Evolutionary conservation across 2,797 vertebrate species (phyloP).

Genomic region (Trematomus bernacchii): DNA sequence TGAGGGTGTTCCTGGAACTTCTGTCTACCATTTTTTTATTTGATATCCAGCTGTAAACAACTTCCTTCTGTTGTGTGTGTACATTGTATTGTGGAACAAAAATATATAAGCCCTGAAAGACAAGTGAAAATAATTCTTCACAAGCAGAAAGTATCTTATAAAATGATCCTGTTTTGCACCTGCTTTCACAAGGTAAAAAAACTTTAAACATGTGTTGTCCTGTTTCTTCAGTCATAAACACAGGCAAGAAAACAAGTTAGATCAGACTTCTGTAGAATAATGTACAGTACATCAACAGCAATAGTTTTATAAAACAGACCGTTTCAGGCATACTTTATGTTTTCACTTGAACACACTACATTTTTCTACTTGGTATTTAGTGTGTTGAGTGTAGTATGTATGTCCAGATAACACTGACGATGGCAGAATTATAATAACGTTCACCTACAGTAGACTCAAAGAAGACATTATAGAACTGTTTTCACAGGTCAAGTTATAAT

Average conservation of each 20-base stretch:
- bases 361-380: not conserved
- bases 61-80: not conserved
- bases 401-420: too few relatives aligned
- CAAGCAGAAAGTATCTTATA: too few relatives aligned
- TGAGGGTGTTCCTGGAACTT: not conserved
- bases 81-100: not conserved
- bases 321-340: too few relatives aligned
- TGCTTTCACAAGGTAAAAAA: too few relatives aligned
- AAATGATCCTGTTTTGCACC: too few relatives aligned
- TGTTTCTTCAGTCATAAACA: too few relatives aligned
- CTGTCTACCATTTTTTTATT: not conserved
- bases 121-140: too few relatives aligned
- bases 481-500: not conserved
- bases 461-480: not conserved
- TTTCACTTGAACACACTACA: not conserved
- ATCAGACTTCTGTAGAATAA: too few relatives aligned
- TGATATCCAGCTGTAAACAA: not conserved
- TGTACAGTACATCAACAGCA: too few relatives aligned
- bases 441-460: not conserved
- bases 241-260: too few relatives aligned
- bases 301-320: too few relatives aligned
- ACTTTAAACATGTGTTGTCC: too few relatives aligned
- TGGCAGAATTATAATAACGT: not conserved
- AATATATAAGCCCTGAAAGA: not conserved
- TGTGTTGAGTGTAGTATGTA: not conserved